Evolutionary conservation across 2,113 vertebrate genomes (phyloP).

Genomic region (Heterochromis multidens): DNA sequence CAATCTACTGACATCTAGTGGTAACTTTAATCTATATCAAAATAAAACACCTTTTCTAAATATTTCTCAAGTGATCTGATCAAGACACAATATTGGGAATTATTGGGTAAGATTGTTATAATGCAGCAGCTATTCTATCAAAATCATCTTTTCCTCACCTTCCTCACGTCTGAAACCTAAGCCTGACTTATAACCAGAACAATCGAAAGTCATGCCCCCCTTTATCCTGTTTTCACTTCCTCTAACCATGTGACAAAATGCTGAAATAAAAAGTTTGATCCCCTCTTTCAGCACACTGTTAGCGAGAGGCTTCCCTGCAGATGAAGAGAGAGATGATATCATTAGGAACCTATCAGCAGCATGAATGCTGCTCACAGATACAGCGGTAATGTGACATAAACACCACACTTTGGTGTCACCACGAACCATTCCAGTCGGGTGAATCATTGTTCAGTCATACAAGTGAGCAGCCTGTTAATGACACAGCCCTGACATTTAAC

Average conservation of each 20-base stretch:
- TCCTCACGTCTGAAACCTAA: not conserved
- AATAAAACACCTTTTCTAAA: too few relatives aligned
- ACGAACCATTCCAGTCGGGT: constrained; percentile 40
- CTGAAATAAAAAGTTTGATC: not conserved
- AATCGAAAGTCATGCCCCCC: not conserved
- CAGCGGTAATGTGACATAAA: constrained; percentile 46
- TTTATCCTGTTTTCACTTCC: not conserved
- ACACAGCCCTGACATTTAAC: constrained; percentile 49
- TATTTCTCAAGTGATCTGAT: too few relatives aligned
- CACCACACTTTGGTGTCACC: constrained; percentile 21
- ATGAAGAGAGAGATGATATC: constrained; percentile 13
- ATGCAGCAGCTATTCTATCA: not conserved
- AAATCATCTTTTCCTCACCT: not conserved
- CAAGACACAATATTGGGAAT: not conserved
- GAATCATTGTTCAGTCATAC: constrained; percentile 44
- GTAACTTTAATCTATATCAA: too few relatives aligned
- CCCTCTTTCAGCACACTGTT: not conserved
- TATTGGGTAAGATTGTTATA: not conserved
- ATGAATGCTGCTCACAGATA: constrained; percentile 42
- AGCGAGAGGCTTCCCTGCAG: not conserved
- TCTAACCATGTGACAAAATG: not conserved
- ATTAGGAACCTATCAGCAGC: constrained; percentile 32
- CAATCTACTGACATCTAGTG: too few relatives aligned
- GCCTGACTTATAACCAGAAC: not conserved
- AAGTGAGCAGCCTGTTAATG: constrained; percentile 46